phyloP scores from a whole-genome alignment of 2,888 invertebrate species.

The Myopa tessellatipennis region DNA sequence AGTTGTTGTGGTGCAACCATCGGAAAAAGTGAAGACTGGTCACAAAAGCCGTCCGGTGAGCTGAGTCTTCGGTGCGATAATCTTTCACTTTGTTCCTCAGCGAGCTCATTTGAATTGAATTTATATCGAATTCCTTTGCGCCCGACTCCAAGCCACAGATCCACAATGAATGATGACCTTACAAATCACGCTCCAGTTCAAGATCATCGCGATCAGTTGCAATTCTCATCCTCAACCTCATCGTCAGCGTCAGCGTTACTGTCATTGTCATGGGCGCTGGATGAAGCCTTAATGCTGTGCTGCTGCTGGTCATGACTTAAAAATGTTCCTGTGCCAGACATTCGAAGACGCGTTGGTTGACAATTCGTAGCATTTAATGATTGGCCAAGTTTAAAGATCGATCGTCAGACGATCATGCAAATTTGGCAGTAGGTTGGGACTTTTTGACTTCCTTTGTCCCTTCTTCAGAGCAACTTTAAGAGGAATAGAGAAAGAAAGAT shows the following conservation, averaged over 20 bases:
- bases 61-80: slow-evolving; percentile 19
- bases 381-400: slow-evolving; percentile 27
- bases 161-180: slow-evolving; percentile 62
- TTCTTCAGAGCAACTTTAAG: no score
- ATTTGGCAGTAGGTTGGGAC: neutral
- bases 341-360: slow-evolving; percentile 25
- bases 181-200: slow-evolving; percentile 62
- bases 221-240: neutral
- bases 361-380: slow-evolving; percentile 36
- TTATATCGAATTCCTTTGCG: slow-evolving; percentile 21
- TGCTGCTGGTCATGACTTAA: slow-evolving; percentile 17
- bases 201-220: slow-evolving; percentile 34
- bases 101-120: slow-evolving; percentile 30
- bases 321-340: slow-evolving; percentile 4
- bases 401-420: slow-evolving; percentile 33
- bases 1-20: neutral
- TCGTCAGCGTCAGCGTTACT: neutral
- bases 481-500: neutral
- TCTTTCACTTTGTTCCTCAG: slow-evolving; percentile 27
- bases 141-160: slow-evolving; percentile 17
- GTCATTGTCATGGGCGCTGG: neutral
- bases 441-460: neutral
- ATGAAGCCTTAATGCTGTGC: neutral
- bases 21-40: slow-evolving; percentile 24
- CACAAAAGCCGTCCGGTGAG: neutral